A percentile compares a stretch with the other conserved stretches of the same genome.
phyloP scores from a whole-genome alignment of 2,888 invertebrate species.

The Orchesellides sinensis region DNA sequence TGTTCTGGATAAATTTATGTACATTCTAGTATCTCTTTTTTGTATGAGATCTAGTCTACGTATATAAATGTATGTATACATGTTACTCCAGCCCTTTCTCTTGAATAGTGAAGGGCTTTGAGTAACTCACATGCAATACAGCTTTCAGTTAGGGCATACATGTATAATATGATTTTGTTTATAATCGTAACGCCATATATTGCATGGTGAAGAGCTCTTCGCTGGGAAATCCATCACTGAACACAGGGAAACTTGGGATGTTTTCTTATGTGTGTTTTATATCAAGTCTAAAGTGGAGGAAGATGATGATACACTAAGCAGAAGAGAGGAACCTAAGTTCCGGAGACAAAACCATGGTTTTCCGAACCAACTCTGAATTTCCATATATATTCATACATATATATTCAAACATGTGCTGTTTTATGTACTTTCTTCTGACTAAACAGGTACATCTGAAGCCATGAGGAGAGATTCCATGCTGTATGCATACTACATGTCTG shows the following conservation, averaged over 20 bases:
- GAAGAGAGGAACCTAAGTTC: conserved; percentile 1
- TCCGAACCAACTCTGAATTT: conserved; percentile 7
- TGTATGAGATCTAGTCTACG: too few relatives aligned
- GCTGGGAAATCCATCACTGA: background rate
- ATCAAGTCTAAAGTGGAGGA: background rate
- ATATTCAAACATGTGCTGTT: background rate
- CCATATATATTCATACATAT: background rate
- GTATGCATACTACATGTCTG: conserved; percentile 15
- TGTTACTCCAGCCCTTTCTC: too few relatives aligned
- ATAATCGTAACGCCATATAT: background rate
- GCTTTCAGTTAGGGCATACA: too few relatives aligned
- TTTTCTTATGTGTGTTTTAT: background rate
- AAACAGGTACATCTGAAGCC: background rate
- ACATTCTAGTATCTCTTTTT: too few relatives aligned
- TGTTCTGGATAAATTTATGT: too few relatives aligned
- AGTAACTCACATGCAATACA: too few relatives aligned
- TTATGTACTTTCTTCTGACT: background rate
- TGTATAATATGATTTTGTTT: background rate
- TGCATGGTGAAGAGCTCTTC: background rate
- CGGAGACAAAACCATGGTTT: conserved; percentile 16
- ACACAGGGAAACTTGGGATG: background rate
- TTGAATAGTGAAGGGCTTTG: background rate
- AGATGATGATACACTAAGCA: background rate
- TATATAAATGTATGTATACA: too few relatives aligned
- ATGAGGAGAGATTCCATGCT: conserved; percentile 4